A percentile compares a stretch with the other conserved stretches of the same genome.
Conservation (phyloP, 2,888 invertebrate species). For the Brachyptera putata region DNA sequence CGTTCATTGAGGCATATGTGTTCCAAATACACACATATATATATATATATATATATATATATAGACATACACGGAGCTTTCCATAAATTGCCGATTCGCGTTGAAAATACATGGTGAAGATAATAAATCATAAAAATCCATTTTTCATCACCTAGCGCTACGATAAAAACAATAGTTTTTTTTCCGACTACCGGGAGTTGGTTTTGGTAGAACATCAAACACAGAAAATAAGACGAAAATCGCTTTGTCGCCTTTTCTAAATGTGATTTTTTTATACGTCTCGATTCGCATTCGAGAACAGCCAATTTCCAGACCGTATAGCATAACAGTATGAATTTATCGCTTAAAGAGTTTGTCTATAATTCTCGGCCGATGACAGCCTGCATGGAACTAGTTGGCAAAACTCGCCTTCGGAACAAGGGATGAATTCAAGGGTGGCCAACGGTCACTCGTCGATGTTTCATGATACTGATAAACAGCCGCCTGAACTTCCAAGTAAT, state of each 20-base stretch:
- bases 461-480: too few relatives aligned
- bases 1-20: too few relatives aligned
- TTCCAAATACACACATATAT: too few relatives aligned
- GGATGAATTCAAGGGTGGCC: not conserved
- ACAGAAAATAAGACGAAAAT: conserved; percentile 23
- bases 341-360: conserved; percentile 30
- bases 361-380: conserved; percentile 29
- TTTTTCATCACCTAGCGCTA: conserved; percentile 19
- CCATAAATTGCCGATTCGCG: conserved; percentile 16
- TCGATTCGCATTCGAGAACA: conserved; percentile 23
- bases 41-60: too few relatives aligned
- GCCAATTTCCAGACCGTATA: conserved; percentile 24
- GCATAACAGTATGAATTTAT: conserved; percentile 28
- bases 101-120: not conserved
- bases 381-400: conserved; percentile 28
- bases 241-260: conserved; percentile 22
- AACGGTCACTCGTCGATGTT: conserved; percentile 2
- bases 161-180: conserved; percentile 20
- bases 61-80: too few relatives aligned
- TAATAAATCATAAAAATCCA: conserved; percentile 18
- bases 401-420: conserved; percentile 9
- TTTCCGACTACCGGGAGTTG: conserved; percentile 8
- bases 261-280: conserved; percentile 19
- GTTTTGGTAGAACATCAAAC: conserved; percentile 19
- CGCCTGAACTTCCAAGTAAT: too few relatives aligned